phyloP scores from a whole-genome alignment of 2,888 invertebrate genomes.

The Amblyjoppa fuscipennis region DNA sequence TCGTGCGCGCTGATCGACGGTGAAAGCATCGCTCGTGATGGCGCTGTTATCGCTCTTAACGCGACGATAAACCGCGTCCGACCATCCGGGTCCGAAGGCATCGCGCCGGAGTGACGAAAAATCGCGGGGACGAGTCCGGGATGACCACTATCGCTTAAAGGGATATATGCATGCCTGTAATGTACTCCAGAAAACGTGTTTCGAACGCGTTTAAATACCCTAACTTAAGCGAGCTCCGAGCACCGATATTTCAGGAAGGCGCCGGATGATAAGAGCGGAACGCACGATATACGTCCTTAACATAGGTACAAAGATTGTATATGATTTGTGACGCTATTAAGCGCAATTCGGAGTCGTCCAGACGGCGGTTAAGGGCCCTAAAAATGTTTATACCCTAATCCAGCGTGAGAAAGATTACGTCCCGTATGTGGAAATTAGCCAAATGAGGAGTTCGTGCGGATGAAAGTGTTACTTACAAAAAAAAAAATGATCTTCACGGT shows the following conservation, averaged over 20 bases:
- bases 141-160: constrained; percentile 33
- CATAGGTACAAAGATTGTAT: constrained; percentile 20
- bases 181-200: constrained; percentile 59
- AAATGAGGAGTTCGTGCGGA: constrained; percentile 10
- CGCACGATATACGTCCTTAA: constrained; percentile 26
- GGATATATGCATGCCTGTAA: constrained; percentile 34
- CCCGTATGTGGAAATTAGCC: constrained; percentile 13
- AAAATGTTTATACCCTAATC: constrained; percentile 45
- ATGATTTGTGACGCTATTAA: constrained; percentile 34
- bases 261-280: constrained; percentile 54
- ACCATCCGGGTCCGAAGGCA: background rate
- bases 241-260: constrained; percentile 57
- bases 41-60: constrained; percentile 42
- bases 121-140: constrained; percentile 56
- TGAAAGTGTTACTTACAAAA: background rate
- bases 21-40: constrained; percentile 42
- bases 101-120: constrained; percentile 52
- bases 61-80: constrained; percentile 56
- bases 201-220: constrained; percentile 23
- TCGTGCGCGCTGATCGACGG: background rate
- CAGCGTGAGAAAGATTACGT: constrained; percentile 7
- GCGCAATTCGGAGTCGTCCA: constrained; percentile 32
- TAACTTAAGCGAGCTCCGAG: constrained; percentile 25
- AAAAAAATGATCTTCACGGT: too few relatives aligned
- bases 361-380: constrained; percentile 27